Evolutionary conservation across 92 coral and sea anemone species (phyloP), one percentile per base, ranked within the genome.

Genomic region (Actinernus sp.): DNA sequence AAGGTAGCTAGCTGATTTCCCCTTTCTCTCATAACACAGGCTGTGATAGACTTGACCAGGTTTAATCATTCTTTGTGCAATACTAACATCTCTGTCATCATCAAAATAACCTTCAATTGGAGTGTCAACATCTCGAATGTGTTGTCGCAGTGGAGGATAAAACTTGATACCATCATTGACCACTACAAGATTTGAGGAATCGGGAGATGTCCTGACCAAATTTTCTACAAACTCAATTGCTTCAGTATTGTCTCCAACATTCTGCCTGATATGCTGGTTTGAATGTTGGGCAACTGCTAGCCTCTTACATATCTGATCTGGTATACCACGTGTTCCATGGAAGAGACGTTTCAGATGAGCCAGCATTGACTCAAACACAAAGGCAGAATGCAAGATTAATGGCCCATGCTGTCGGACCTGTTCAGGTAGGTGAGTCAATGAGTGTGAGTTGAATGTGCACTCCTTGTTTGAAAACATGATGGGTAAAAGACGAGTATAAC

Each of bases 271-370:
- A 17, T 55, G 33, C 0, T 32, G 34, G 33, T 62, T 61, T 50
- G 29, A 49, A 39, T 88, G 93, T 20, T 88, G 93, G 13, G 82
- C 55, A 14, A 62, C 26, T 40, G 84, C 85, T 28, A 82, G 71
- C 55, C 62, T 82, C 34, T 48, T 71, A 45, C 74, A 63, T 1
- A 88, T 82, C 37, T 88, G 93, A 19, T 82, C 89, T 5, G 93
- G 58, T 11, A 88, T 88, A n/a, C 89, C 93, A 1, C 89, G 40
- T 44, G 78, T 69, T 18, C 93, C 88, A 76, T 88, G 93, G n/a
- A n/a, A n/a, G n/a, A n/a, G n/a, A n/a, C n/a, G n/a, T n/a, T n/a
- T n/a, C n/a, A n/a, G n/a, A n/a, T n/a, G n/a, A n/a, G n/a, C n/a
- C n/a, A n/a, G n/a, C n/a, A n/a, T n/a, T n/a, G n/a, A n/a, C n/a